phyloP scores from a whole-genome alignment of 2,113 vertebrate species.

The Cichladusa arquata region DNA sequence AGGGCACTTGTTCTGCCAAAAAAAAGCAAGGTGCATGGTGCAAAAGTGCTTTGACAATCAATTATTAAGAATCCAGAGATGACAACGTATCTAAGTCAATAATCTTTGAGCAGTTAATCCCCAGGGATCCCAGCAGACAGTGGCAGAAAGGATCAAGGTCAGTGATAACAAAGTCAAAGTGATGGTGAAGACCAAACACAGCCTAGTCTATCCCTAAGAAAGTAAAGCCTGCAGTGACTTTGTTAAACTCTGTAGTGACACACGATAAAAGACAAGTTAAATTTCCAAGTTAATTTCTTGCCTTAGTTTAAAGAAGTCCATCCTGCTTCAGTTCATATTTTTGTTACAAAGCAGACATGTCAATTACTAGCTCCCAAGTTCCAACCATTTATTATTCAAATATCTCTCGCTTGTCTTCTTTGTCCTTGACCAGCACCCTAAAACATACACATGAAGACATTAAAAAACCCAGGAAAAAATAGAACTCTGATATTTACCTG shows the following conservation, averaged over 20 bases:
- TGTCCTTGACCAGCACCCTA: not conserved
- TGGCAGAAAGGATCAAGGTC: constrained; percentile 8
- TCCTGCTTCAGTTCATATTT: not conserved
- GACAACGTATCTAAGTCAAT: not conserved
- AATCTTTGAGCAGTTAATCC: not conserved
- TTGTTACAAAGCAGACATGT: not conserved
- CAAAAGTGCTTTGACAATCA: constrained; percentile 25
- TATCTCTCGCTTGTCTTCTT: not conserved
- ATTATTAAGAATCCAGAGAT: constrained; percentile 51
- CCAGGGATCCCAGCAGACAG: not conserved
- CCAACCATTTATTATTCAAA: not conserved
- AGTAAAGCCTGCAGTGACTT: not conserved
- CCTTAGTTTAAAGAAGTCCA: not conserved
- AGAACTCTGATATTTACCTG: not conserved
- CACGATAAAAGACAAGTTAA: not conserved
- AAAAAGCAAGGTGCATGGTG: not conserved
- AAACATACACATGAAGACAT: not conserved
- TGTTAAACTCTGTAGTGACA: rapidly evolving
- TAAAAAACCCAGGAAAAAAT: not conserved
- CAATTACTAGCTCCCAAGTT: not conserved
- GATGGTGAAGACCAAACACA: not conserved
- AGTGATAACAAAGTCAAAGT: not conserved
- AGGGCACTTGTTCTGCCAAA: not conserved
- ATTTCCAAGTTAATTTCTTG: not conserved
- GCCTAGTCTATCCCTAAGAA: not conserved